A percentile compares a stretch with the other conserved stretches of the same genome.
These are phyloP conservation scores for Eristalis intricaria DNA, from an alignment of 2,888 invertebrate genomes.

Conservation along the genomic window DNA sequence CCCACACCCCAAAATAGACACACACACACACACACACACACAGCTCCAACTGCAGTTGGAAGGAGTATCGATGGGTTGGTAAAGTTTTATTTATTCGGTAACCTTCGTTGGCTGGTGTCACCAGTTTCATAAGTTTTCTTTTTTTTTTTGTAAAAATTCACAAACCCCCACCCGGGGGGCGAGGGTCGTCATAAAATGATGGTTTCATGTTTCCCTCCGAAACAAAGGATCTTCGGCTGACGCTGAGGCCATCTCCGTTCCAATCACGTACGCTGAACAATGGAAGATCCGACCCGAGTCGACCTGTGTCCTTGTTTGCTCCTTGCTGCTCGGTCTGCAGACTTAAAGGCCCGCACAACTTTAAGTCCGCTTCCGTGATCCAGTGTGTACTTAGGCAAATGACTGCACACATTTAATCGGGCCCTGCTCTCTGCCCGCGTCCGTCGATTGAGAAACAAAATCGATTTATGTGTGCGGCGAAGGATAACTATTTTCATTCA, in stretches of 20 bases:
- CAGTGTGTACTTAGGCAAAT: neutral
- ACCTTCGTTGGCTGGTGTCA: too few species aligned
- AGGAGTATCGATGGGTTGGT: too few species aligned
- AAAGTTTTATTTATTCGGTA: too few species aligned
- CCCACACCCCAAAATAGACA: too few species aligned
- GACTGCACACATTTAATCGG: neutral
- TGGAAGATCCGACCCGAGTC: neutral
- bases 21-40: too few species aligned
- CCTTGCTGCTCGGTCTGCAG: too few species aligned
- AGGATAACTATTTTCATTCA: conserved; percentile 37
- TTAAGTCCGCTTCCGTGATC: neutral
- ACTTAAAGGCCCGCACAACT: neutral
- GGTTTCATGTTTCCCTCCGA: conserved; percentile 45
- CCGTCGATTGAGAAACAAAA: neutral
- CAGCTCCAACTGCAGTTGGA: too few species aligned
- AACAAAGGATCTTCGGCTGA: neutral
- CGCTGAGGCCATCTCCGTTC: neutral
- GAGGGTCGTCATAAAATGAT: conserved; percentile 27
- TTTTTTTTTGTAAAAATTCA: neutral
- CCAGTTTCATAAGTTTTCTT: too few species aligned
- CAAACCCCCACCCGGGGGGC: too few species aligned
- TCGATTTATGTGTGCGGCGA: neutral
- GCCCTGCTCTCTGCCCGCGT: too few species aligned
- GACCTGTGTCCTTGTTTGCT: neutral
- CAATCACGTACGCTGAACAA: neutral